Conservation (phyloP, 2,888 invertebrate species). For the Cataglyphis altisquamis region DNA sequence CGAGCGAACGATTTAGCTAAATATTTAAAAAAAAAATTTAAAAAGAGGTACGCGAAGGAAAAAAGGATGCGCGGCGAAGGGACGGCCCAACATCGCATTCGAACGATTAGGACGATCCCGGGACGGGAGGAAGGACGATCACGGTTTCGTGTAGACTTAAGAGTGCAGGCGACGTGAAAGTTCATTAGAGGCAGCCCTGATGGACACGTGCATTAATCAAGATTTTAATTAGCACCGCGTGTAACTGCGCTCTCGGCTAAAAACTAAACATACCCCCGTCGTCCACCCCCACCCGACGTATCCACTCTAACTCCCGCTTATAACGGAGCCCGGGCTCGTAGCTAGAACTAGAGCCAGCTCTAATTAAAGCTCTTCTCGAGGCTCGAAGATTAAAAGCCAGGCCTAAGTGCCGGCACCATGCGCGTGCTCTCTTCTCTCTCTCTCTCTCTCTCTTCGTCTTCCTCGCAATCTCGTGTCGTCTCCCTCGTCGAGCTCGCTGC, state of each 20-base stretch:
- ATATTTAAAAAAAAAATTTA: slow-evolving; percentile 9
- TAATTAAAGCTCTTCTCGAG: slow-evolving; percentile 85
- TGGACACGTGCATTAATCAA: slow-evolving; percentile 85
- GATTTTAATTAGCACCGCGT: slow-evolving; percentile 85
- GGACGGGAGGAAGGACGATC: slow-evolving; percentile 68
- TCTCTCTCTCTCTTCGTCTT: slow-evolving; percentile 50
- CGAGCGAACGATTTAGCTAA: background rate
- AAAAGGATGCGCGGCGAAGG: background rate
- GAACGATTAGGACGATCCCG: slow-evolving; percentile 41
- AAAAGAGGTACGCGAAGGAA: background rate
- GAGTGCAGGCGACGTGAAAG: slow-evolving; percentile 81
- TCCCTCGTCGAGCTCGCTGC: slow-evolving; percentile 60
- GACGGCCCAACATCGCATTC: background rate
- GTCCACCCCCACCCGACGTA: slow-evolving; percentile 59
- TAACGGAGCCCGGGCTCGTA: slow-evolving; percentile 74
- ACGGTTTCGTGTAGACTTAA: slow-evolving; percentile 77
- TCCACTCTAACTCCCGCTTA: slow-evolving; percentile 78
- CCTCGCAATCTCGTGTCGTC: slow-evolving; percentile 58
- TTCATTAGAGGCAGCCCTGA: slow-evolving; percentile 84
- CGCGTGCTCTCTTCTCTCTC: slow-evolving; percentile 65
- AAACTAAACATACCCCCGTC: slow-evolving; percentile 82
- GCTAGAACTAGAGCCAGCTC: slow-evolving; percentile 80
- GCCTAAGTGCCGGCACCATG: slow-evolving; percentile 79
- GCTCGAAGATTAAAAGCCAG: slow-evolving; percentile 80
- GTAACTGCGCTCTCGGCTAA: slow-evolving; percentile 81